Conservation (phyloP, 2,888 invertebrate genomes). For the Unio pictorum region DNA sequence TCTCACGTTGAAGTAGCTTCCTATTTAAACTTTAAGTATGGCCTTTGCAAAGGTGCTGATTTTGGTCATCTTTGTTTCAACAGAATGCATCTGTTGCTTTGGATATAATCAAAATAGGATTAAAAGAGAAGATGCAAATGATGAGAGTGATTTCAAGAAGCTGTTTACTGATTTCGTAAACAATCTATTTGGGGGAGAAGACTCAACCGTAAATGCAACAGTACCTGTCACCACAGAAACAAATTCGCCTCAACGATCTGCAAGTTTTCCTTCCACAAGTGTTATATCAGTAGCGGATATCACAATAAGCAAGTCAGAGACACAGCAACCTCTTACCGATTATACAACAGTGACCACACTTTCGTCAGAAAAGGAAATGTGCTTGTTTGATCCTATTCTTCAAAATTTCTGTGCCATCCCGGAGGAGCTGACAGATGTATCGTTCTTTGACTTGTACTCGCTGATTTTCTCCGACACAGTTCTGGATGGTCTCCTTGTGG, state of each 20-base stretch:
- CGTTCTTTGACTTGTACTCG: constrained; percentile 40
- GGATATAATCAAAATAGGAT: no score
- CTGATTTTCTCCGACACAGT: constrained; percentile 37
- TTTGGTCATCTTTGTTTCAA: no score
- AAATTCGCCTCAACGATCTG: background rate
- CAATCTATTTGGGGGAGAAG: background rate
- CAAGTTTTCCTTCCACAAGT: background rate
- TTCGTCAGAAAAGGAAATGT: constrained; percentile 3
- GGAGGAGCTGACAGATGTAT: constrained; percentile 22
- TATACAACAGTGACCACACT: background rate
- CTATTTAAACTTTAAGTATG: no score
- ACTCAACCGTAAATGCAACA: background rate
- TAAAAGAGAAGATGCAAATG: background rate
- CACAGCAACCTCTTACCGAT: background rate
- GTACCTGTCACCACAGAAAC: background rate
- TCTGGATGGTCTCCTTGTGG: constrained; percentile 29
- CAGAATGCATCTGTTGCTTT: no score
- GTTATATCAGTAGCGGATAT: no score
- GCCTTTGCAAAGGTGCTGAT: no score
- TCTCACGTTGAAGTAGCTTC: no score
- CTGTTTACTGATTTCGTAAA: background rate
- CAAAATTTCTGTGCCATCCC: constrained; percentile 28
- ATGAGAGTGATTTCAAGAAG: background rate
- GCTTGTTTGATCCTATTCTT: constrained; percentile 11
- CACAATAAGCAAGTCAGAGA: background rate